Conservation (phyloP, 37 sponge, comb jelly and placozoan genomes). For the Spongia lamella region DNA sequence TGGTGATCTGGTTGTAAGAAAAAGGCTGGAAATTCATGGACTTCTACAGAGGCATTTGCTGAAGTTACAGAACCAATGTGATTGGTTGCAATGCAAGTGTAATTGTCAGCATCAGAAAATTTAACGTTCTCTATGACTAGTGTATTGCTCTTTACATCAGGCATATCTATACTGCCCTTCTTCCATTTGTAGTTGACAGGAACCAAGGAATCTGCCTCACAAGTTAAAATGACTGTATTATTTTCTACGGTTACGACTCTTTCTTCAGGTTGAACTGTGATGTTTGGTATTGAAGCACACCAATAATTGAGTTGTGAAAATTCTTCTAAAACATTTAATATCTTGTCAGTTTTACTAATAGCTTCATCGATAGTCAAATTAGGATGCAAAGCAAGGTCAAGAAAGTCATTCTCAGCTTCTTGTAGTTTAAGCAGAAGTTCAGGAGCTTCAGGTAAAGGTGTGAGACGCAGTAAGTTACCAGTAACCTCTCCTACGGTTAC, state of each 20-base stretch:
- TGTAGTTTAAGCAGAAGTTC: neutral
- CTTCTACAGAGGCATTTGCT: neutral
- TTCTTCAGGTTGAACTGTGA: neutral
- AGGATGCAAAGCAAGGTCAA: neutral
- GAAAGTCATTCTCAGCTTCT: slow-evolving; percentile 7
- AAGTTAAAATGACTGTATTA: neutral
- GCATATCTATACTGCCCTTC: neutral
- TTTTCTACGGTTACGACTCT: slow-evolving; percentile 9
- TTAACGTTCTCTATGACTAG: neutral
- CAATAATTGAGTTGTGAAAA: slow-evolving; percentile 12
- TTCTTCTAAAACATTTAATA: neutral
- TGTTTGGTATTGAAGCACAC: slow-evolving; percentile 30
- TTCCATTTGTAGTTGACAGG: slow-evolving; percentile 18
- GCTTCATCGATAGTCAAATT: slow-evolving; percentile 7
- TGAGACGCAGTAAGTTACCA: neutral
- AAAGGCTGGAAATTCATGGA: neutral
- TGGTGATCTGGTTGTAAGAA: neutral
- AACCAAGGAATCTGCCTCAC: slow-evolving; percentile 12
- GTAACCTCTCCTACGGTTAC: neutral
- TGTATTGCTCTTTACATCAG: neutral
- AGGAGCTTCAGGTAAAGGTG: neutral
- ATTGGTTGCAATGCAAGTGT: neutral
- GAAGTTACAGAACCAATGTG: neutral
- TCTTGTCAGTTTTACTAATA: neutral
- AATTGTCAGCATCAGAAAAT: neutral